Conservation (phyloP, 1,140 invertebrate genomes). For the Drosophila grimshawi region DNA sequence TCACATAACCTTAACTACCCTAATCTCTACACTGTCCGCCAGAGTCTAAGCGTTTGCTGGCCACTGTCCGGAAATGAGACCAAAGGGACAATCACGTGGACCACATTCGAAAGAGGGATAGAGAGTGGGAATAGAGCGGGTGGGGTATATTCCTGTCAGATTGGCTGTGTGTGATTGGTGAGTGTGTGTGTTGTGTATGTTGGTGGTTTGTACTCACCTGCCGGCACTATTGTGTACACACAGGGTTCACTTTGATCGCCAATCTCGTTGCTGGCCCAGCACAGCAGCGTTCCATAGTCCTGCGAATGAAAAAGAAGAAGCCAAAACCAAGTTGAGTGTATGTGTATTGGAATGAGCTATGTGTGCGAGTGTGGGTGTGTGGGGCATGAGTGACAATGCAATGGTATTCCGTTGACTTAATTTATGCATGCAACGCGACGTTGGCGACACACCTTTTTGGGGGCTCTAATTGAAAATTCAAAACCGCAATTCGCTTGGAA, state of each 20-base stretch:
- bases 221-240: conserved; percentile 91
- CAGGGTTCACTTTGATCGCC: conserved; percentile 91
- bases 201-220: conserved; percentile 86
- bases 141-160: too few relatives aligned
- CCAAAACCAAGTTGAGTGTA: conserved; percentile 3
- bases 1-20: background rate
- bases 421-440: conserved; percentile 76
- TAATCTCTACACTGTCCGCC: conserved; percentile 5
- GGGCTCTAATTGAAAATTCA: conserved; percentile 79
- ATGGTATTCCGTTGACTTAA: conserved; percentile 71
- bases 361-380: conserved; percentile 5
- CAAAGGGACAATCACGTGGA: conserved; percentile 49
- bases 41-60: background rate
- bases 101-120: conserved; percentile 1
- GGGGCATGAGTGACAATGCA: conserved; percentile 68
- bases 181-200: background rate
- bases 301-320: conserved; percentile 76
- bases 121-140: too few relatives aligned
- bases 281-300: conserved; percentile 92
- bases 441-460: conserved; percentile 67
- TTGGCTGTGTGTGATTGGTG: too few relatives aligned
- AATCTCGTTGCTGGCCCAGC: conserved; percentile 90
- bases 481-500: conserved; percentile 83
- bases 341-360: conserved; percentile 7
- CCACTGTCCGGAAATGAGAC: conserved; percentile 38